phyloP scores from a whole-genome alignment of 2,113 vertebrate species.

The Elanus axillaris region DNA sequence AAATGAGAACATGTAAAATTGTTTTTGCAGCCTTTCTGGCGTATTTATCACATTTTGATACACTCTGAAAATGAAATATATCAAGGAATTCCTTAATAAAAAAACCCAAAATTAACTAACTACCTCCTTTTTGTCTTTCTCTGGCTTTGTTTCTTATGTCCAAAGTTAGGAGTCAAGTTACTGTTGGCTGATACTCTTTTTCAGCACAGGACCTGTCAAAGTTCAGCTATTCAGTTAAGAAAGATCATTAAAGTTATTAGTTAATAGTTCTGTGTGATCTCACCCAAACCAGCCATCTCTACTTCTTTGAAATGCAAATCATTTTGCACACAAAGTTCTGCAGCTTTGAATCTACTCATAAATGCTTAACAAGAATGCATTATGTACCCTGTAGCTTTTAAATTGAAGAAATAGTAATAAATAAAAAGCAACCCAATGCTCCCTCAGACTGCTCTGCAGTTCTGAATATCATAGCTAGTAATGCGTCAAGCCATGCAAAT shows the following conservation, averaged over 20 bases:
- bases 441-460: neutral
- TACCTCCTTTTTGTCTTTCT: neutral
- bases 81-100: neutral
- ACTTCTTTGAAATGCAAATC: conserved; percentile 62
- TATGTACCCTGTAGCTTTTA: neutral
- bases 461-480: neutral
- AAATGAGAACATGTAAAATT: neutral
- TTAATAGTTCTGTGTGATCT: conserved; percentile 45
- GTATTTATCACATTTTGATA: neutral
- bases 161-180: neutral
- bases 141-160: neutral
- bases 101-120: neutral
- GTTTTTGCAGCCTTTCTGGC: neutral
- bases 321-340: neutral
- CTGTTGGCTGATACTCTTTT: neutral
- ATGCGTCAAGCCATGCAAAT: neutral
- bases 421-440: neutral
- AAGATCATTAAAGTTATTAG: conserved; percentile 60
- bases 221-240: conserved; percentile 46
- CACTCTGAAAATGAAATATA: neutral
- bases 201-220: neutral
- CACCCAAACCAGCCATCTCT: neutral
- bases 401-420: neutral
- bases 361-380: neutral
- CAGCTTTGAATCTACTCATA: conserved; percentile 3